Conservation (phyloP, 2,888 invertebrate genomes). For the Harpagoxenus sublaevis region DNA sequence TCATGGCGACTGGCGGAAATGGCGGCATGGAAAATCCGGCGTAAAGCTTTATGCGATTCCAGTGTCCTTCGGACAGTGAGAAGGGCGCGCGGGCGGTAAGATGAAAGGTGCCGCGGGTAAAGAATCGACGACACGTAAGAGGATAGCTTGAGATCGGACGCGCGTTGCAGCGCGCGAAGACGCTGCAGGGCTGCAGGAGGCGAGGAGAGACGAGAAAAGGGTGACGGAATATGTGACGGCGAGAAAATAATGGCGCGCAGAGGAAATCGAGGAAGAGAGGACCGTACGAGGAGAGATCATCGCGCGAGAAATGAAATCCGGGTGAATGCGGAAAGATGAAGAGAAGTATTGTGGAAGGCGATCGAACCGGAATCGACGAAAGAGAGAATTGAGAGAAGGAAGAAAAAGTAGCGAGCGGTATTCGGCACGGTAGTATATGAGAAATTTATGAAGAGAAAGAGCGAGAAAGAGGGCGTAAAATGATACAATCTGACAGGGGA, state of each 20-base stretch:
- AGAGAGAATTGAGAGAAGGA: slow-evolving; percentile 11
- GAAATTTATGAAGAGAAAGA: slow-evolving; percentile 20
- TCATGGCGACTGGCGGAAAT: slow-evolving; percentile 51
- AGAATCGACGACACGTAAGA: slow-evolving; percentile 54
- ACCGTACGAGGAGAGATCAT: slow-evolving; percentile 21
- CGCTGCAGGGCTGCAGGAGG: slow-evolving; percentile 15
- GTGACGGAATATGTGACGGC: not conserved
- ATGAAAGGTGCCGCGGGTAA: slow-evolving; percentile 43
- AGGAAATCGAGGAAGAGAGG: slow-evolving; percentile 30
- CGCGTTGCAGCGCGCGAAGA: slow-evolving; percentile 52
- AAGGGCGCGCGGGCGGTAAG: not conserved
- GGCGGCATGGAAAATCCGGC: slow-evolving; percentile 58
- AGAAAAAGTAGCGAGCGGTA: slow-evolving; percentile 1
- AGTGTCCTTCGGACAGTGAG: slow-evolving; percentile 50
- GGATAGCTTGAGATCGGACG: slow-evolving; percentile 57
- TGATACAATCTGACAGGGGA: slow-evolving; percentile 26
- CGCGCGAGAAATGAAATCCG: slow-evolving; percentile 47
- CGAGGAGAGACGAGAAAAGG: not conserved
- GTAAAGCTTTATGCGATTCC: slow-evolving; percentile 62
- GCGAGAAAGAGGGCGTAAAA: slow-evolving; percentile 11
- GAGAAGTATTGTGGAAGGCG: slow-evolving; percentile 23
- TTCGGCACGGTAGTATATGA: slow-evolving; percentile 3
- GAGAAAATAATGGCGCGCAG: slow-evolving; percentile 39
- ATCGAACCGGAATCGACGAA: slow-evolving; percentile 34
- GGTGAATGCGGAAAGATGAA: slow-evolving; percentile 27